Conservation (phyloP, 2,888 invertebrate species). For the Pterostichus madidus region DNA sequence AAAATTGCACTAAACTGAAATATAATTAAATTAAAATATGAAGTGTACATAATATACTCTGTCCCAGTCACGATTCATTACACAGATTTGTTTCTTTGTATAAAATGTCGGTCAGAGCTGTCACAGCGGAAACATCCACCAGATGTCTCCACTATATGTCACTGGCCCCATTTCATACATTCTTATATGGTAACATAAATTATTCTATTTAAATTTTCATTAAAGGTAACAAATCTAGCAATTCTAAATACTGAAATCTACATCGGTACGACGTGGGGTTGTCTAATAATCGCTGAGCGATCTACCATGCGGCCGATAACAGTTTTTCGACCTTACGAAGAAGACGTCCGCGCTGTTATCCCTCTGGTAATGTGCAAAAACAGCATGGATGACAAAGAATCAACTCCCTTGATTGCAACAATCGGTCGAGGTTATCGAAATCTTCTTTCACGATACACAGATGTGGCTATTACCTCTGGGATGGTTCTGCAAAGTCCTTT, state of each 20-base stretch:
- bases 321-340: slow-evolving; percentile 94
- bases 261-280: slow-evolving; percentile 97
- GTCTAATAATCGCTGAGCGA: slow-evolving; percentile 93
- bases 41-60: no score
- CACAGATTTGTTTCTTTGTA: no score
- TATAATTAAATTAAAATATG: no score
- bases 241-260: slow-evolving; percentile 86
- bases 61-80: no score
- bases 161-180: no score
- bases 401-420: slow-evolving; percentile 83
- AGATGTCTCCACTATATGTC: no score
- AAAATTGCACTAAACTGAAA: no score
- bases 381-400: slow-evolving; percentile 76
- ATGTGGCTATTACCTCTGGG: slow-evolving; percentile 77
- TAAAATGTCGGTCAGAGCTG: no score
- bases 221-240: slow-evolving; percentile 85
- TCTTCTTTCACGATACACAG: slow-evolving; percentile 83
- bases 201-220: slow-evolving; percentile 1
- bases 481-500: slow-evolving; percentile 75
- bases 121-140: no score
- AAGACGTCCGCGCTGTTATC: slow-evolving; percentile 85
- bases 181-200: no score
- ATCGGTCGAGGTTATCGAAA: slow-evolving; percentile 92
- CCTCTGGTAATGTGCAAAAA: slow-evolving; percentile 78
- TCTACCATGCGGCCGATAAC: slow-evolving; percentile 90